phyloP scores from a whole-genome alignment of 2,888 invertebrate genomes.

The Zhengitettix transpicula region DNA sequence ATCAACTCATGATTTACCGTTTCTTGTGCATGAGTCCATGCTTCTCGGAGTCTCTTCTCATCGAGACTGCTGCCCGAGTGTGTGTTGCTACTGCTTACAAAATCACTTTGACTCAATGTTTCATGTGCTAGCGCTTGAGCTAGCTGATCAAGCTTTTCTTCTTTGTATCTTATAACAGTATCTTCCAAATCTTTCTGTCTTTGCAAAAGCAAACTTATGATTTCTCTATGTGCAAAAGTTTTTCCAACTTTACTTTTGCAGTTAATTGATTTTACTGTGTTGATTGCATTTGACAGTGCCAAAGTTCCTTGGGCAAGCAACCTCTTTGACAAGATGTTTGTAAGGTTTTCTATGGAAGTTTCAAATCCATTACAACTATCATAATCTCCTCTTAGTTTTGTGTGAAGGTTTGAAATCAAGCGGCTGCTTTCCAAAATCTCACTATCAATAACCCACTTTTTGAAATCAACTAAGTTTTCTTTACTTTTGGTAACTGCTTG shows the following conservation, averaged over 20 bases:
- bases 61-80: constrained; percentile 21
- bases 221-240: constrained; percentile 20
- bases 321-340: constrained; percentile 54
- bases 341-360: constrained; percentile 47
- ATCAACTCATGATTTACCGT: constrained; percentile 57
- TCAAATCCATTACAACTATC: constrained; percentile 27
- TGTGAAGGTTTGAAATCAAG: constrained; percentile 52
- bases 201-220: constrained; percentile 29
- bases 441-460: constrained; percentile 34
- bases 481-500: constrained; percentile 41
- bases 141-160: constrained; percentile 48
- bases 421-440: constrained; percentile 48
- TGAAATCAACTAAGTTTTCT: constrained; percentile 38
- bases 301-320: constrained; percentile 29
- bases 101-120: constrained; percentile 37
- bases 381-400: constrained; percentile 41
- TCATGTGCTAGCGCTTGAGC: constrained; percentile 54
- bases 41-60: constrained; percentile 52
- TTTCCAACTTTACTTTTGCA: constrained; percentile 12
- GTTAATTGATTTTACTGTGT: not conserved
- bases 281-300: constrained; percentile 24
- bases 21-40: constrained; percentile 59
- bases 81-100: not conserved
- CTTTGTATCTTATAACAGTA: constrained; percentile 46
- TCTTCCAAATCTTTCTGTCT: constrained; percentile 44